These are phyloP conservation scores for Tinea trinotella DNA, from an alignment of 2,888 invertebrate species.

Conservation along the genomic window DNA sequence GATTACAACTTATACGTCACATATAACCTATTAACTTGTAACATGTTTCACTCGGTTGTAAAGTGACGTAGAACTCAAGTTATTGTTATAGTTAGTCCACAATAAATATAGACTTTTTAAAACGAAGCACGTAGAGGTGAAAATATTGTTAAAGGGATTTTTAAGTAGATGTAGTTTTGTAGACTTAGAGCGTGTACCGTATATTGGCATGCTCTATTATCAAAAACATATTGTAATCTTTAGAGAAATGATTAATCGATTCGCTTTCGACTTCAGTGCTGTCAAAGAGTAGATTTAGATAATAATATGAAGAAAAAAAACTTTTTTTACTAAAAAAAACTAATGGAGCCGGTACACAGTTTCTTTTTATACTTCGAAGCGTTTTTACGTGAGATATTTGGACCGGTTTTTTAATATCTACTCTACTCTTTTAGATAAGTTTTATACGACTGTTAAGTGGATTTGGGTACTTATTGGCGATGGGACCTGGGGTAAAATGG, in stretches of 20 bases:
- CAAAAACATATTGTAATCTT: conserved; percentile 2
- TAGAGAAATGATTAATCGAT: neutral
- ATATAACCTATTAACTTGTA: no score
- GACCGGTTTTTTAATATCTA: conserved; percentile 50
- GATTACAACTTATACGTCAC: no score
- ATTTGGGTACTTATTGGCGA: no score
- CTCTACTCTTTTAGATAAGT: conserved; percentile 66
- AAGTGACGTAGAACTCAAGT: neutral
- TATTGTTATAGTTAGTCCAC: conserved; percentile 12
- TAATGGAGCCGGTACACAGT: neutral
- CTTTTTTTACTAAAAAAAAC: conserved; percentile 7
- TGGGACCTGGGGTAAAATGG: no score
- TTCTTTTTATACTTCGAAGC: conserved; percentile 10
- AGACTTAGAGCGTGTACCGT: neutral
- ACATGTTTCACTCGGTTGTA: no score
- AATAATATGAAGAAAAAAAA: neutral
- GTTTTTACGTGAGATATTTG: conserved; percentile 54
- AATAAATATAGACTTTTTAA: neutral
- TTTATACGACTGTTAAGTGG: conserved; percentile 72
- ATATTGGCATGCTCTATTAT: neutral
- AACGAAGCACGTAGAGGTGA: conserved; percentile 8
- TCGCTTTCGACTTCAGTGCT: conserved; percentile 15
- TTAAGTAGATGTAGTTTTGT: neutral
- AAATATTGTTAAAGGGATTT: conserved; percentile 7
- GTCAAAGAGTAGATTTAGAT: conserved; percentile 19